These are phyloP conservation scores for Zapus hudsonius DNA, from an alignment of 2,113 vertebrate species.

Conservation along the genomic window DNA sequence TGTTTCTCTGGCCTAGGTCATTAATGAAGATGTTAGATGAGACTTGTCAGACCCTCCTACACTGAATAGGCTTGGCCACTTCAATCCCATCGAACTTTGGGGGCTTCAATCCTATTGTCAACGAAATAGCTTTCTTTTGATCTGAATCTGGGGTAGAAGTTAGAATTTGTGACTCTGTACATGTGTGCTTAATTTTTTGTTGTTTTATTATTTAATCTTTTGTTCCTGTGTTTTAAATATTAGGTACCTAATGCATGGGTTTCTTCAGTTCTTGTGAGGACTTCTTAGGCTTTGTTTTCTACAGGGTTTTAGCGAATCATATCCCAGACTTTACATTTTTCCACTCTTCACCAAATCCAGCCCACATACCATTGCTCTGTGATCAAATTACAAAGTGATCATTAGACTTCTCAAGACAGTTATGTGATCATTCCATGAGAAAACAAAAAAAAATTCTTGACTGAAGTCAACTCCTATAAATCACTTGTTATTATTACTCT, in stretches of 20 bases:
- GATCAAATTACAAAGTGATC: not conserved
- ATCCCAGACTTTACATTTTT: not conserved
- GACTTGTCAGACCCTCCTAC: conserved; percentile 27
- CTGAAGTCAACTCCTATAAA: not conserved
- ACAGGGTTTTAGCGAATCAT: not conserved
- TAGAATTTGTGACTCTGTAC: conserved; percentile 3
- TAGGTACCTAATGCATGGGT: not conserved
- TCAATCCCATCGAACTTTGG: conserved; percentile 28
- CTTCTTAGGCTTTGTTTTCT: not conserved
- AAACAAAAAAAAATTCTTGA: not conserved
- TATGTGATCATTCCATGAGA: not conserved
- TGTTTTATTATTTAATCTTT: not conserved
- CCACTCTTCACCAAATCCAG: not conserved
- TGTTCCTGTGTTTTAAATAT: not conserved
- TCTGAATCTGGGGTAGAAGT: not conserved
- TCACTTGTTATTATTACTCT: not conserved
- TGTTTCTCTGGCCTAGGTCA: conserved; percentile 53
- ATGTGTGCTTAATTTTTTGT: not conserved
- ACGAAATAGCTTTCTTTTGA: not conserved
- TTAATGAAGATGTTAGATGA: conserved; percentile 65
- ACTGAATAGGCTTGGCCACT: conserved; percentile 33
- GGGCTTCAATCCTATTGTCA: not conserved
- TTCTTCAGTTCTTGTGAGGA: not conserved
- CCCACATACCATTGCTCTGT: not conserved
- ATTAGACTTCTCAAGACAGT: conserved; percentile 8